Evolutionary conservation across 2,888 invertebrate species (phyloP), one percentile per base, ranked within the genome.

Genomic region (Thecophora atra): DNA sequence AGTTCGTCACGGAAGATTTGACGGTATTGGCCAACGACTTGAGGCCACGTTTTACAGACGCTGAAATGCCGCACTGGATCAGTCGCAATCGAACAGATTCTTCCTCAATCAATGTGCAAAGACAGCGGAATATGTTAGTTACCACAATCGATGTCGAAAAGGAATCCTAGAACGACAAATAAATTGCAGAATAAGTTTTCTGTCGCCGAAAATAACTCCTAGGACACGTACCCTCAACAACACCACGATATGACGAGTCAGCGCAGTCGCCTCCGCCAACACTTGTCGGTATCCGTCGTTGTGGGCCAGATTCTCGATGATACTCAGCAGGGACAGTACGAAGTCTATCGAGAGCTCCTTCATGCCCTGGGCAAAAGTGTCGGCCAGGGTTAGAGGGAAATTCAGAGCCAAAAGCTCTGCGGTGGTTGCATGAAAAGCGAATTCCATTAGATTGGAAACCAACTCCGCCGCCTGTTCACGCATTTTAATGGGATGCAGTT

Each of bases 1-100:
- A 85, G 74, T 84, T 85, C 13, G 83, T 82, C 0, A 79, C 84
- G 0, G 84, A 79, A 0, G 81, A 81, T 75, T 84, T 84, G 0
- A 85, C 77, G 37, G 81, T 68, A 64, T 81, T 81, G 3, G 84
- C 80, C 4, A 79, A 71, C 0, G 83, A 82, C 54, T 82, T 81
- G 0, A 85, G 75, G 0, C 80, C 83, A 11, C 81, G 77, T 24
- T 82, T 82, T 3, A 84, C 78, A 2, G 82, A 82, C 13, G 81
- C 76, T 1, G 79, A 77, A 3, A 82, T 77, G 21, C 72, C 78
- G 60, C 78, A 74, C 0, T 70, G 30, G 2, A 83, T 66, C 26
- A 85, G 67, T 1, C 64, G 64, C 0, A 73, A 26, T 0, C 82
- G 81, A 0, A 82, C 78, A 0, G 60, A 68, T 6, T 77, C 75